Evolutionary conservation across 2,888 invertebrate species (phyloP).

Genomic region (Omphaloscelis lunosa): DNA sequence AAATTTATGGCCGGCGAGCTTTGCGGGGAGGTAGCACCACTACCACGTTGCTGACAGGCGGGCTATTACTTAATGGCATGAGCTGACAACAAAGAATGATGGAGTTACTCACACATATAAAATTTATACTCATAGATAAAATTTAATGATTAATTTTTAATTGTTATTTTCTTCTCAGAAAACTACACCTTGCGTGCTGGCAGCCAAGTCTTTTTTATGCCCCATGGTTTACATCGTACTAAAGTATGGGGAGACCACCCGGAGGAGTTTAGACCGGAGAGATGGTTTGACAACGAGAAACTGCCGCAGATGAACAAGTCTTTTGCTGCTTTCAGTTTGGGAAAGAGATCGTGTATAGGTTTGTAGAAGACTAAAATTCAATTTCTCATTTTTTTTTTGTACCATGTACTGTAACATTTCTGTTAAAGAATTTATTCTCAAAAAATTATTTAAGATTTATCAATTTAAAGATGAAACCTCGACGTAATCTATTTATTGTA

Average conservation of each 20-base stretch:
- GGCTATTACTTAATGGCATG: no score
- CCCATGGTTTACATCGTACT: constrained; percentile 59
- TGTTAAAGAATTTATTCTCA: no score
- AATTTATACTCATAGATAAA: no score
- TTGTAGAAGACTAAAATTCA: no score
- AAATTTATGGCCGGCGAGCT: no score
- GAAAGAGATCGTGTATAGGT: constrained; percentile 64
- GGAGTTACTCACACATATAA: not conserved
- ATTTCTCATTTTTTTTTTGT: no score
- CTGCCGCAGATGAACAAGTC: constrained; percentile 54
- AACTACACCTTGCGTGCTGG: constrained; percentile 65
- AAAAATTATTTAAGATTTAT: no score
- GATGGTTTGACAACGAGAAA: constrained; percentile 68
- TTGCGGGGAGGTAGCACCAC: no score
- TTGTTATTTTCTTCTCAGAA: constrained; percentile 49
- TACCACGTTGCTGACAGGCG: no score
- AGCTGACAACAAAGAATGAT: not conserved
- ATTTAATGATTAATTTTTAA: not conserved
- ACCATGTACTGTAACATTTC: no score
- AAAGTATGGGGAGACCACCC: constrained; percentile 69
- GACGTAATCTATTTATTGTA: no score
- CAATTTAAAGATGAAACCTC: no score
- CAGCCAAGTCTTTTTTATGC: constrained; percentile 49
- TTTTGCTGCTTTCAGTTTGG: constrained; percentile 63
- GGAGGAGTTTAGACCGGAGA: constrained; percentile 69